Evolutionary conservation across 2,113 vertebrate species (phyloP).

Genomic region (Myrmophylax atrothorax): DNA sequence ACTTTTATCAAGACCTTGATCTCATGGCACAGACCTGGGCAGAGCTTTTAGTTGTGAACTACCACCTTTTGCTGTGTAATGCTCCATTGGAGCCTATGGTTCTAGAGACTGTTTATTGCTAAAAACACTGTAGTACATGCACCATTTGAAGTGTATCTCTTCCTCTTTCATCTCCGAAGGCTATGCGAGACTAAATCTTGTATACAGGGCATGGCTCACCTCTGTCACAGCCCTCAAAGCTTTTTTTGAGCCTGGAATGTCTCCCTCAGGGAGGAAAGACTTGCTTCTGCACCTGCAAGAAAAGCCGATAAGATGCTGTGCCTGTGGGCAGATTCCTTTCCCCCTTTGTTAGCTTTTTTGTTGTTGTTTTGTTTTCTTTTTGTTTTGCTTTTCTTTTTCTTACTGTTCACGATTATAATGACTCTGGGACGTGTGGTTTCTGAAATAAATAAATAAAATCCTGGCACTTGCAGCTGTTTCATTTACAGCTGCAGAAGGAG

Average conservation of each 20-base stretch:
- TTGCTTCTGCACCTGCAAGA: background rate
- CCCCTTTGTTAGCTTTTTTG: background rate
- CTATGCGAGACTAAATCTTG: background rate
- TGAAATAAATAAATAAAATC: background rate
- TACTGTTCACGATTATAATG: background rate
- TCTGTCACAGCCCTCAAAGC: background rate
- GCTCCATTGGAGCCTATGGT: background rate
- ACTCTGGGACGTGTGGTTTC: background rate
- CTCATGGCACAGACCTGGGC: background rate
- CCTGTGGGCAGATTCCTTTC: background rate
- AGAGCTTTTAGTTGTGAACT: background rate
- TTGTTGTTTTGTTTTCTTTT: background rate
- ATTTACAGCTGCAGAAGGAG: background rate
- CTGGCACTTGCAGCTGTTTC: background rate
- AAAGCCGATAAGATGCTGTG: background rate
- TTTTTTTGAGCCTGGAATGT: background rate
- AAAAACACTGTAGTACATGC: fast-evolving
- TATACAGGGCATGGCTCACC: background rate
- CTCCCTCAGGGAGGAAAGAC: background rate
- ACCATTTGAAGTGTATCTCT: background rate
- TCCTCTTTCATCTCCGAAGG: background rate
- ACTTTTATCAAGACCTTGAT: background rate
- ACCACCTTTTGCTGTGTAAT: background rate
- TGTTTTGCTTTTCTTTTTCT: too few relatives aligned
- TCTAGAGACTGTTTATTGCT: background rate